phyloP scores from a whole-genome alignment of 37 sponge, comb jelly and placozoan species.

The Spongilla lacustris region DNA sequence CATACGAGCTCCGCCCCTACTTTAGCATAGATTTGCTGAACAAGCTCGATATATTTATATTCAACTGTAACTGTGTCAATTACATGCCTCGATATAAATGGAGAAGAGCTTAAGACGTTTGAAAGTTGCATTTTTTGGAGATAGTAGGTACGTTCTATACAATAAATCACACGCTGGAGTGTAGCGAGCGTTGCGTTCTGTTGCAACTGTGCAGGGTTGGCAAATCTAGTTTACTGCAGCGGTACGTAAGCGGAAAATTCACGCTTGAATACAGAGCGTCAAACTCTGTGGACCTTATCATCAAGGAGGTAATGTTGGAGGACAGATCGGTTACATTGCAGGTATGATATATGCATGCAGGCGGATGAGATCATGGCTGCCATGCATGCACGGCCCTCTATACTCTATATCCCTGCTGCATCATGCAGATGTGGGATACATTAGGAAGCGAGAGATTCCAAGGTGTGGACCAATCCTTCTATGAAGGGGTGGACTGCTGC shows the following conservation, averaged over 20 bases:
- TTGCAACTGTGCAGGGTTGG: constrained; percentile 77
- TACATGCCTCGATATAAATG: too few relatives aligned
- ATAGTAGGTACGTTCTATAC: constrained; percentile 94
- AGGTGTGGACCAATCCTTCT: constrained; percentile 97
- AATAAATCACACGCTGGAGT: not conserved
- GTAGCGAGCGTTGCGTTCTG: not conserved
- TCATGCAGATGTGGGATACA: constrained; percentile 96
- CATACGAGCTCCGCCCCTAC: too few relatives aligned
- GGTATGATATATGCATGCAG: constrained; percentile 49
- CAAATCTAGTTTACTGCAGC: constrained; percentile 99
- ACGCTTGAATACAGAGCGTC: constrained; percentile 97
- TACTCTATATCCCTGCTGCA: not conserved
- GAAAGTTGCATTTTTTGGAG: constrained; percentile 97
- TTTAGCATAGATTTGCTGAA: too few relatives aligned
- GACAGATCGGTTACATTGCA: constrained; percentile 98
- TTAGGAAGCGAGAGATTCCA: constrained; percentile 98
- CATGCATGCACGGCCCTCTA: too few relatives aligned
- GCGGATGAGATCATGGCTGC: too few relatives aligned
- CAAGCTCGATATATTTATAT: too few relatives aligned
- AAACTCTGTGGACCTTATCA: constrained; percentile 98
- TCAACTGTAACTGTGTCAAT: too few relatives aligned
- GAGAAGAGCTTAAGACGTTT: not conserved
- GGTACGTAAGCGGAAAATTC: constrained; percentile 99
- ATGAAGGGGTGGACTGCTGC: constrained; percentile 98
- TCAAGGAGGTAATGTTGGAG: constrained; percentile 97